A percentile compares a stretch with the other conserved stretches of the same genome.
phyloP scores from a whole-genome alignment of 2,797 vertebrate species.

The Melopsittacus undulatus region DNA sequence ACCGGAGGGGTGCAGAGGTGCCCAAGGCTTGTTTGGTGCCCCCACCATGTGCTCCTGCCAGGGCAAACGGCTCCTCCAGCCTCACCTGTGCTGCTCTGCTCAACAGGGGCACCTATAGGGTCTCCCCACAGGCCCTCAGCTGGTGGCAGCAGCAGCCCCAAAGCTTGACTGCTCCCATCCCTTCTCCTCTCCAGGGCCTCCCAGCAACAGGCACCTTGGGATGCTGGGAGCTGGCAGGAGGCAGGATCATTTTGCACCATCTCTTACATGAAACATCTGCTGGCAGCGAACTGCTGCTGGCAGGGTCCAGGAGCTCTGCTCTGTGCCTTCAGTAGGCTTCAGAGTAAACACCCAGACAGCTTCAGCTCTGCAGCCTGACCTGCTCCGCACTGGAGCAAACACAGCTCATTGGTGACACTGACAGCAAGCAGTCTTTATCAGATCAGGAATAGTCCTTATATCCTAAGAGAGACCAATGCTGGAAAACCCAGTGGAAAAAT shows the following conservation, averaged over 20 bases:
- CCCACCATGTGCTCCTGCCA: neutral
- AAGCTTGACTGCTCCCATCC: neutral
- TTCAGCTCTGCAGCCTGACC: neutral
- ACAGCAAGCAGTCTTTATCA: neutral
- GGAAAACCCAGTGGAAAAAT: neutral
- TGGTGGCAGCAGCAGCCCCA: fast-evolving
- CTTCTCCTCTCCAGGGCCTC: neutral
- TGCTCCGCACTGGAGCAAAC: neutral
- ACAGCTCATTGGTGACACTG: fast-evolving
- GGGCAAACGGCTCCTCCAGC: neutral
- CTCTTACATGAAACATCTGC: neutral
- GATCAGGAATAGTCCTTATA: neutral
- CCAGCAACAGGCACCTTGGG: neutral
- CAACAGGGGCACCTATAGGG: fast-evolving
- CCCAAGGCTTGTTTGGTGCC: neutral
- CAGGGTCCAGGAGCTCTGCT: neutral
- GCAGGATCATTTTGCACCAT: neutral
- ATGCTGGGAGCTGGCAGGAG: neutral
- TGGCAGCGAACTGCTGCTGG: neutral
- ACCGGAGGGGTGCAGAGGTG: neutral
- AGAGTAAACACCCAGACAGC: neutral
- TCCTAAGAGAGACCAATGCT: neutral
- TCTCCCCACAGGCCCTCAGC: fast-evolving
- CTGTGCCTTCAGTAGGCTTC: neutral
- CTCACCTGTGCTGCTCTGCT: neutral